Percentiles rank a stretch among this genome's conserved stretches.
phyloP scores from a whole-genome alignment of 2,113 vertebrate species.

The Aspidoscelis tigris region DNA sequence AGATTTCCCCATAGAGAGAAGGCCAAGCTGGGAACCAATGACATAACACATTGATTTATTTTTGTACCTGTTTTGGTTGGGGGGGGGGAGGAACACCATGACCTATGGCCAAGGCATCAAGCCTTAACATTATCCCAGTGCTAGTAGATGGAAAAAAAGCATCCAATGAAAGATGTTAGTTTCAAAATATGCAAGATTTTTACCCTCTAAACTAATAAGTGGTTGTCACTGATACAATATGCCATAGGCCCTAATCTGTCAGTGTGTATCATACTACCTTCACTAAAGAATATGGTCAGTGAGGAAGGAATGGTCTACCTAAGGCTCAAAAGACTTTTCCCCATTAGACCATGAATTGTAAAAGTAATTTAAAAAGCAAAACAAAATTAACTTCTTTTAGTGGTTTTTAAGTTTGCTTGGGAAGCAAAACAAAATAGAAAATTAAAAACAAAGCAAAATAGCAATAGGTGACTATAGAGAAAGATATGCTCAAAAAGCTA shows the following conservation, averaged over 20 bases:
- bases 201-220: conserved; percentile 30
- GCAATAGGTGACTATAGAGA: no score
- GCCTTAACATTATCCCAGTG: conserved; percentile 49
- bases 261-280: conserved; percentile 34
- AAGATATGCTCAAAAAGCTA: no score
- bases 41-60: conserved; percentile 55
- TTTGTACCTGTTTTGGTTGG: conserved; percentile 6
- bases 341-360: not conserved
- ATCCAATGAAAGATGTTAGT: conserved; percentile 40
- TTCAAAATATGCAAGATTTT: conserved; percentile 49
- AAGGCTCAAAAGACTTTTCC: conserved; percentile 15
- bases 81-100: not conserved
- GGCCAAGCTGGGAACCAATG: conserved; percentile 22
- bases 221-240: conserved; percentile 49
- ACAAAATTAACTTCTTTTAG: no score
- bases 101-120: conserved; percentile 30
- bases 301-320: conserved; percentile 25
- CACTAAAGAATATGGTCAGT: not conserved
- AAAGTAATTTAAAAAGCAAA: no score
- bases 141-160: conserved; percentile 51
- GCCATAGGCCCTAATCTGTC: conserved; percentile 49
- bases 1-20: conserved; percentile 46
- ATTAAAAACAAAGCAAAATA: no score
- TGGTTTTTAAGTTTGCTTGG: no score
- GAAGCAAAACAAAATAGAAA: no score